phyloP scores from a whole-genome alignment of 1,140 invertebrate genomes.

The Brachionus angularis region DNA sequence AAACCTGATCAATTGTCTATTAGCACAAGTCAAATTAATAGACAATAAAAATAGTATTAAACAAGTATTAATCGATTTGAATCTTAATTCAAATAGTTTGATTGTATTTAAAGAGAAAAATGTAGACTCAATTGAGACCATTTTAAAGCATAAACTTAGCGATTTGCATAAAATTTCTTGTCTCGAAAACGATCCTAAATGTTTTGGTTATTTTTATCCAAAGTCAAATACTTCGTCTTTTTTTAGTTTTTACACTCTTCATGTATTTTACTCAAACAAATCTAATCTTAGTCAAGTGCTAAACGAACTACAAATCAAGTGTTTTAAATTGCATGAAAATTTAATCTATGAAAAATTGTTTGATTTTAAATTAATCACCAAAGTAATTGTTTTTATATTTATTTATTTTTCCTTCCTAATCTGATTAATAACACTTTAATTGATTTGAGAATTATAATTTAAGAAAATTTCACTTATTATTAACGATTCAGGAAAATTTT shows the following conservation, averaged over 20 bases:
- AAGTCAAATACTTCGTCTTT: conserved; percentile 1
- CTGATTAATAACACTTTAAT: too few relatives aligned
- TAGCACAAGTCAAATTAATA: conserved; percentile 22
- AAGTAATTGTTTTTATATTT: conserved; percentile 23
- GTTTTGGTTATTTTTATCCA: conserved; percentile 42
- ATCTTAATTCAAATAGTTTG: conserved; percentile 13
- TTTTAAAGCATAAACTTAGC: conserved; percentile 25
- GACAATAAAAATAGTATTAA: background rate
- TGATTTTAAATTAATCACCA: conserved; percentile 31
- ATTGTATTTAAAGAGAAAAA: conserved; percentile 9
- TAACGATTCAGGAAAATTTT: too few relatives aligned
- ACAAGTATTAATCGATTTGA: background rate
- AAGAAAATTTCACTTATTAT: too few relatives aligned
- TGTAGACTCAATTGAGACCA: background rate
- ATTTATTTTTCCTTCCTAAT: too few relatives aligned
- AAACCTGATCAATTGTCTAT: conserved; percentile 17
- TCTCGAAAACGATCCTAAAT: conserved; percentile 6
- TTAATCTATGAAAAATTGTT: conserved; percentile 33
- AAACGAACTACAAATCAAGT: conserved; percentile 3
- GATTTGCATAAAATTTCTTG: conserved; percentile 16
- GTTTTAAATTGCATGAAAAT: conserved; percentile 37
- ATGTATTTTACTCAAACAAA: conserved; percentile 11
- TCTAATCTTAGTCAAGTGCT: conserved; percentile 41
- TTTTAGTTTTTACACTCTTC: conserved; percentile 24
- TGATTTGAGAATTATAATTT: too few relatives aligned